Evolutionary conservation across 2,888 invertebrate genomes (phyloP).

Genomic region (Candidula unifasciata): DNA sequence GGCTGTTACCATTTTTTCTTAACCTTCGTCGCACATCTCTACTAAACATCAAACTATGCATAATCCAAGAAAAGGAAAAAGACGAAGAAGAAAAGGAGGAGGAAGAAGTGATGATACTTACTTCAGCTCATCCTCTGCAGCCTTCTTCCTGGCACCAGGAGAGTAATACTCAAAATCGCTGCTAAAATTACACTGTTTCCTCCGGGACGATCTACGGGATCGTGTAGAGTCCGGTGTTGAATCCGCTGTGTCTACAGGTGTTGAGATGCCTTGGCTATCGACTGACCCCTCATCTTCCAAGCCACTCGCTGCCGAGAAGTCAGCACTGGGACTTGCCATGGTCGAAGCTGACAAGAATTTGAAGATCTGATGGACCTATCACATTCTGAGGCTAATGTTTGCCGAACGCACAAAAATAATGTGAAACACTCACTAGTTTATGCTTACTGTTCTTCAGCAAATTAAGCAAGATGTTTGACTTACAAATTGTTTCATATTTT

Average conservation of each 20-base stretch:
- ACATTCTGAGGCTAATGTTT: too few relatives aligned
- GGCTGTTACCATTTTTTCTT: too few relatives aligned
- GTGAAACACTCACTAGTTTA: too few relatives aligned
- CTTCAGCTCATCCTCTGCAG: slow-evolving; percentile 33
- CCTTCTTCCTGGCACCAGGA: slow-evolving; percentile 37
- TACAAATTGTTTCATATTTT: too few relatives aligned
- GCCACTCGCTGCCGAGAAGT: neutral
- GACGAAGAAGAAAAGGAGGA: neutral
- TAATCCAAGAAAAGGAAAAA: neutral
- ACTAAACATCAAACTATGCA: too few relatives aligned
- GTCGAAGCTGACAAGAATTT: too few relatives aligned
- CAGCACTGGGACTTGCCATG: neutral
- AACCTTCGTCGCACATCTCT: too few relatives aligned
- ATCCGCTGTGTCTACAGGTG: neutral
- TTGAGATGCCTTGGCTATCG: neutral
- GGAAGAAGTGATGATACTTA: neutral
- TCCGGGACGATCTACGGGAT: slow-evolving; percentile 42
- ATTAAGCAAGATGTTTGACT: too few relatives aligned
- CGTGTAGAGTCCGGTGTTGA: slow-evolving; percentile 31
- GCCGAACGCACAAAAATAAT: too few relatives aligned
- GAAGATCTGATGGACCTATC: too few relatives aligned
- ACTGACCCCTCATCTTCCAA: neutral
- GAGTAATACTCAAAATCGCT: slow-evolving; percentile 50
- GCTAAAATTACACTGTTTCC: slow-evolving; percentile 49
- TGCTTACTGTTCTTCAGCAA: too few relatives aligned